Percentiles rank a stretch among this genome's conserved stretches.
phyloP scores from a whole-genome alignment of 2,888 invertebrate species.

The Melanchra persicariae region DNA sequence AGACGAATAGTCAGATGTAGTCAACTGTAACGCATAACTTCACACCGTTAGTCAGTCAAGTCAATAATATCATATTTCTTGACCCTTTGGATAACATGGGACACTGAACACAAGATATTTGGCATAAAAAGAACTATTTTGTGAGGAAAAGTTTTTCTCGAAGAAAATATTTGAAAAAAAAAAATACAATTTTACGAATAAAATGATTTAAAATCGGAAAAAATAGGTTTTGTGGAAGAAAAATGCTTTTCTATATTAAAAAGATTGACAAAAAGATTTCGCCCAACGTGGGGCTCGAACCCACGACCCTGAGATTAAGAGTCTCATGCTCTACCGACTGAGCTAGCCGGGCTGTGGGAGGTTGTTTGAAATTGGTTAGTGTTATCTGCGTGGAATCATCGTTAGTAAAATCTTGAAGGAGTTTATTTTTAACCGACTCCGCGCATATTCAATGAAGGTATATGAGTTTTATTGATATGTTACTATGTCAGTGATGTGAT shows the following conservation, averaged over 20 bases:
- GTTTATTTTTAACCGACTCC: constrained; percentile 13
- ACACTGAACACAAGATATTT: constrained; percentile 22
- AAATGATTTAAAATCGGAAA: background rate
- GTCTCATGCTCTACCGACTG: constrained; percentile 91
- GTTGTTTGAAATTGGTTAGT: rapidly evolving
- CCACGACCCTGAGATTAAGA: constrained; percentile 92
- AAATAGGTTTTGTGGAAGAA: too few species aligned
- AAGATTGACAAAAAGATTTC: constrained; percentile 72
- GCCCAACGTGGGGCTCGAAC: constrained; percentile 92
- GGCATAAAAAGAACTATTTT: background rate
- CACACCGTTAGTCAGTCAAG: constrained; percentile 18
- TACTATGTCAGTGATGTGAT: background rate
- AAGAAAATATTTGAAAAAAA: too few species aligned
- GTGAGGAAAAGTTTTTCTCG: too few species aligned
- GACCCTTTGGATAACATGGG: constrained; percentile 36
- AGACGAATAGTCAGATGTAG: constrained; percentile 1
- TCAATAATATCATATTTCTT: constrained; percentile 40
- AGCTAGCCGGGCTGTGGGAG: constrained; percentile 85
- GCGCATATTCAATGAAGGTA: constrained; percentile 3
- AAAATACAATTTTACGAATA: too few species aligned
- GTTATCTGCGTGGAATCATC: rapidly evolving
- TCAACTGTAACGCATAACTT: constrained; percentile 37
- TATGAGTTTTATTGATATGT: constrained; percentile 15
- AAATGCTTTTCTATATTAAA: rapidly evolving
- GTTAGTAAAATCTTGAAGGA: background rate